Percentiles rank a stretch among this genome's conserved stretches.
These are phyloP conservation scores for Drosophila leontia DNA, from an alignment of 1,140 invertebrate species.

Conservation along the genomic window DNA sequence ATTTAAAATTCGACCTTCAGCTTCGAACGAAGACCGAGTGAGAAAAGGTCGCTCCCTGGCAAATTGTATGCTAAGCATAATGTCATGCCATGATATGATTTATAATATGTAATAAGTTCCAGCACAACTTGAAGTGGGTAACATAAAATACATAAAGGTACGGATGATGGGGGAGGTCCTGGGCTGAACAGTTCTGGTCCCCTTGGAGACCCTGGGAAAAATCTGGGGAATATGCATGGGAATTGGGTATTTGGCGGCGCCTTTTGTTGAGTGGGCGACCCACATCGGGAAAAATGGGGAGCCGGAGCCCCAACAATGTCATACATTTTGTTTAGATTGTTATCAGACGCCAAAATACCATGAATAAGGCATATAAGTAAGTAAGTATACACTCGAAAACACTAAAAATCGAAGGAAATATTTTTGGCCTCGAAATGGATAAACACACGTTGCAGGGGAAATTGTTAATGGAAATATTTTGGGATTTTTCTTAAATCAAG, in stretches of 20 bases:
- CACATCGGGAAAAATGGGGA: conserved; percentile 30
- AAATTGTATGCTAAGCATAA: conserved; percentile 76
- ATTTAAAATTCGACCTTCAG: conserved; percentile 51
- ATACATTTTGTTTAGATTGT: conserved; percentile 80
- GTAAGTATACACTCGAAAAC: conserved; percentile 20
- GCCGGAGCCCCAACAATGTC: conserved; percentile 60
- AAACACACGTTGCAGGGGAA: not conserved
- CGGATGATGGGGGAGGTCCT: conserved; percentile 7
- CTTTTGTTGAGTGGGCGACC: conserved; percentile 47
- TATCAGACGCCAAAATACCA: conserved; percentile 78
- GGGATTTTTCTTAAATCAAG: not conserved
- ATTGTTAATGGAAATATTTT: not conserved
- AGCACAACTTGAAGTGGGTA: conserved; percentile 67
- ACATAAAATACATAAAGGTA: conserved; percentile 67
- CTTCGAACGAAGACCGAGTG: conserved; percentile 10
- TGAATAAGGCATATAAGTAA: conserved; percentile 65
- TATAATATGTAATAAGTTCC: conserved; percentile 81
- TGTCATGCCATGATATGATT: conserved; percentile 78
- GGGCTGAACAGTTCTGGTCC: not conserved
- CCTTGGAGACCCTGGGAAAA: conserved; percentile 10
- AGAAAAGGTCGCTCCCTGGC: conserved; percentile 59
- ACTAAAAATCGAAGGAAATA: not conserved
- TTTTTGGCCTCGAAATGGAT: not conserved
- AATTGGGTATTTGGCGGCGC: conserved; percentile 43
- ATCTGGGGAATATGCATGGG: conserved; percentile 53